Evolutionary conservation across 2,888 invertebrate species (phyloP), one percentile per base, ranked within the genome.

Genomic region (Dusona sp.): DNA sequence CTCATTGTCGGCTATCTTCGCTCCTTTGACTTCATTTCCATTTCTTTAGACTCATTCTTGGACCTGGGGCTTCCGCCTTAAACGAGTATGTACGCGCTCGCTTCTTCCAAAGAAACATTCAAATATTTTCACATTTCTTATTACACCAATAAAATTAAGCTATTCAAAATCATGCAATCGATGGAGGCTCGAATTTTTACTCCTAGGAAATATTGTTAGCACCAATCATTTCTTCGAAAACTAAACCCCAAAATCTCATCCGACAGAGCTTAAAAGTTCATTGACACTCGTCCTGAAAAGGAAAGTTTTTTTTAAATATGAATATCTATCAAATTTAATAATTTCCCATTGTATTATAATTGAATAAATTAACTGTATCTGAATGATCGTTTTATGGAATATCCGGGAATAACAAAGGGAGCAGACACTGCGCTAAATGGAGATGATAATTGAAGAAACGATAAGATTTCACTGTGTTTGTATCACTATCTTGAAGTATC

Each of bases 1-100:
- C 36, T 74, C 79, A 79, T 73, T 33, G 64, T 61, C 67, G 25
- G 57, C 48, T 67, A 42, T 81, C 57, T 80, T 57, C 57, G 67
- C 29, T 57, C 22, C 42, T 64, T 75, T n/a, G n/a, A 75, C 75
- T 67, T 22, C 33, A 38, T 36, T 77, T 73, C 42, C 42, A 29
- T 75, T 45, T 45, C 45, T 25, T 75, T 7, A 19, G 33, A 16
- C n/a, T 13, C 22, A n/a, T 73, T 54, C 16, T 36, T 54, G 19
- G n/a, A 51, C 33, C 36, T 3, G 51, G 3, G 22, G 22, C 33
- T 48, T 48, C 25, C 51, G 9, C 33, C n/a, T 54, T 22, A 11
- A 22, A 11, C 36, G 36, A 54, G 51, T 54, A 29, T 25, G 45
- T 6, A 45, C 38, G 7, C 8, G 54, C 25, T 74, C 38, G 74